Conservation (phyloP, 2,888 invertebrate species). For the Hirtodrosophila trivittata region DNA sequence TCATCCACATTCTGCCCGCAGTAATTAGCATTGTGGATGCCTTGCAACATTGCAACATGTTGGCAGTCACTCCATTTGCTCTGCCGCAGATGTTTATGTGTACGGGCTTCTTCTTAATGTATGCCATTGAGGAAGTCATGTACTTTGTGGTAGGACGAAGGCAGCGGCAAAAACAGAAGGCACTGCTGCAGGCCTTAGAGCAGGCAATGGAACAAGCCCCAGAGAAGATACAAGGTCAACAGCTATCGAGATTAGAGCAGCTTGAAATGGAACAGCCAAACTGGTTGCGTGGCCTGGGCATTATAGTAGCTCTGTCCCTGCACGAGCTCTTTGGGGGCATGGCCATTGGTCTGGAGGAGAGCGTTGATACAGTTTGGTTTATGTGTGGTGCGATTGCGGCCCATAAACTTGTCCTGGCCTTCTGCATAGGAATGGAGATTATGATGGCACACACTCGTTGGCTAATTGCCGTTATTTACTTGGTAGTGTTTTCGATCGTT, state of each 20-base stretch:
- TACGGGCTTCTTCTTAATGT: slow-evolving; percentile 90
- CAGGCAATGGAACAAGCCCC: no score
- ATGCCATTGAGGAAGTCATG: slow-evolving; percentile 90
- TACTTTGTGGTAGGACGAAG: slow-evolving; percentile 88
- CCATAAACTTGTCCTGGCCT: slow-evolving; percentile 94
- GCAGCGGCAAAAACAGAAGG: slow-evolving; percentile 71
- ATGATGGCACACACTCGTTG: slow-evolving; percentile 89
- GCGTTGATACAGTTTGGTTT: slow-evolving; percentile 87
- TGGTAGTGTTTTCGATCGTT: slow-evolving; percentile 91
- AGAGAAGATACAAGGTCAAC: not conserved
- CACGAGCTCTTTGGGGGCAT: slow-evolving; percentile 94
- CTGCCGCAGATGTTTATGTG: slow-evolving; percentile 90
- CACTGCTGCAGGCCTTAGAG: not conserved
- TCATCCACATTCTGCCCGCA: slow-evolving; percentile 92
- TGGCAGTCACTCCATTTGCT: slow-evolving; percentile 86
- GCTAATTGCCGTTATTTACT: slow-evolving; percentile 87
- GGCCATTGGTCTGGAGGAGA: slow-evolving; percentile 91
- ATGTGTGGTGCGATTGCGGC: slow-evolving; percentile 93
- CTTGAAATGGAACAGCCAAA: slow-evolving; percentile 69
- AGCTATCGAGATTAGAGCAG: no score
- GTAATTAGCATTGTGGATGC: slow-evolving; percentile 88
- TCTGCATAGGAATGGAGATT: slow-evolving; percentile 93
- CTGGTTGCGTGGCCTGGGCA: slow-evolving; percentile 88
- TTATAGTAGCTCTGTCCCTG: slow-evolving; percentile 92
- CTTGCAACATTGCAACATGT: slow-evolving; percentile 84